These are phyloP conservation scores for Cremastinae sp. DNA, from an alignment of 2,888 invertebrate genomes.

Conservation along the genomic window DNA sequence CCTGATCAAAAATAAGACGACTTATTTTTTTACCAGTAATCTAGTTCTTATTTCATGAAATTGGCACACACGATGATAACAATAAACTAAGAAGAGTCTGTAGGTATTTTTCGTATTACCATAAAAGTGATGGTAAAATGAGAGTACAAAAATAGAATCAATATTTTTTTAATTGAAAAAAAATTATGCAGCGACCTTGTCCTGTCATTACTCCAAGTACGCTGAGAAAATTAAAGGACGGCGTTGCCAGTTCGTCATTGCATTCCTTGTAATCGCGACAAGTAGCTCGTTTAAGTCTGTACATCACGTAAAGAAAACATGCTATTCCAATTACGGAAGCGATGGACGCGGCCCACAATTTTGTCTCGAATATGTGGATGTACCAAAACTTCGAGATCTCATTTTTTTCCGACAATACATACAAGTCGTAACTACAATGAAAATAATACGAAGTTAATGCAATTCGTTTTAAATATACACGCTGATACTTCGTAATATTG, in stretches of 20 bases:
- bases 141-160: background rate
- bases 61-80: too few species aligned
- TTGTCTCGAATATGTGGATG: constrained; percentile 65
- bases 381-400: constrained; percentile 70
- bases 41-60: too few species aligned
- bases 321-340: constrained; percentile 63
- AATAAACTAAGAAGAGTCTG: too few species aligned
- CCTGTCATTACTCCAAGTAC: constrained; percentile 69
- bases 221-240: constrained; percentile 67
- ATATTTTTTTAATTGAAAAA: background rate
- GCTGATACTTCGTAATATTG: background rate
- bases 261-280: constrained; percentile 57
- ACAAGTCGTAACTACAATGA: constrained; percentile 69
- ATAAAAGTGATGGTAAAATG: too few species aligned
- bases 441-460: too few species aligned
- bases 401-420: constrained; percentile 66
- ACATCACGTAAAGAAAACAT: constrained; percentile 57
- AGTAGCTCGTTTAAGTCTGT: constrained; percentile 62
- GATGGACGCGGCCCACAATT: constrained; percentile 65
- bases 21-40: background rate
- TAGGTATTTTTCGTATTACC: too few species aligned
- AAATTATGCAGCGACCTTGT: constrained; percentile 66
- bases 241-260: constrained; percentile 65
- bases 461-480: background rate
- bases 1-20: constrained; percentile 59